A percentile compares a stretch with the other conserved stretches of the same genome.
Conservation (phyloP, 2,888 invertebrate genomes). For the Scaptodrosophila latifasciaeformis region DNA sequence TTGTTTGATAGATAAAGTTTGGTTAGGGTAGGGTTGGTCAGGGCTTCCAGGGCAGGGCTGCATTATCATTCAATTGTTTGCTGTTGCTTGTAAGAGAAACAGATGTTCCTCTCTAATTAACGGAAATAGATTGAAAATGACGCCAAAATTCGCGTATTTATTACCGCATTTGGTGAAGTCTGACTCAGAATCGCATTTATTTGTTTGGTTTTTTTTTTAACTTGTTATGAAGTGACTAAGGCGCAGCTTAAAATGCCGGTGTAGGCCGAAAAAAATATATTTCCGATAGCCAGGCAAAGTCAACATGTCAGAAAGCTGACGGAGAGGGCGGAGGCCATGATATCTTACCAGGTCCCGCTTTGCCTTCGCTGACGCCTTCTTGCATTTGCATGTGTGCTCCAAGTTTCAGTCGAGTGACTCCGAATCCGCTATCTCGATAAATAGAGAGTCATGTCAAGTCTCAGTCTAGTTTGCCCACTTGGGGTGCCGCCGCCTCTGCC, state of each 20-base stretch:
- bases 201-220: too few relatives aligned
- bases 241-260: too few relatives aligned
- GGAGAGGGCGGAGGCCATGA: too few relatives aligned
- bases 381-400: conserved; percentile 57
- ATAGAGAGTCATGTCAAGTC: conserved; percentile 6
- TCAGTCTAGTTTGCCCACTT: not conserved
- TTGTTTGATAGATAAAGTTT: too few relatives aligned
- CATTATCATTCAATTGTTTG: too few relatives aligned
- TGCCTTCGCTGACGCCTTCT: conserved; percentile 41
- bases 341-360: too few relatives aligned
- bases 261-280: too few relatives aligned
- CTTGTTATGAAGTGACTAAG: too few relatives aligned
- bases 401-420: conserved; percentile 53
- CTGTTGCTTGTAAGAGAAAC: conserved; percentile 13
- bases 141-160: conserved; percentile 13
- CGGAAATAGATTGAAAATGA: conserved; percentile 38
- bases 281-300: too few relatives aligned
- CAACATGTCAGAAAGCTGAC: too few relatives aligned
- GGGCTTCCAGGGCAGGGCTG: too few relatives aligned
- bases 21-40: too few relatives aligned
- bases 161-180: conserved; percentile 12
- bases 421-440: conserved; percentile 45
- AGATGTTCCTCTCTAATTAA: conserved; percentile 36
- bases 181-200: conserved; percentile 40
- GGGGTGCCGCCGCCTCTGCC: not conserved